Base-by-base conservation (phyloP, 1,140 invertebrate species). In the Nomia melanderi region DNA sequence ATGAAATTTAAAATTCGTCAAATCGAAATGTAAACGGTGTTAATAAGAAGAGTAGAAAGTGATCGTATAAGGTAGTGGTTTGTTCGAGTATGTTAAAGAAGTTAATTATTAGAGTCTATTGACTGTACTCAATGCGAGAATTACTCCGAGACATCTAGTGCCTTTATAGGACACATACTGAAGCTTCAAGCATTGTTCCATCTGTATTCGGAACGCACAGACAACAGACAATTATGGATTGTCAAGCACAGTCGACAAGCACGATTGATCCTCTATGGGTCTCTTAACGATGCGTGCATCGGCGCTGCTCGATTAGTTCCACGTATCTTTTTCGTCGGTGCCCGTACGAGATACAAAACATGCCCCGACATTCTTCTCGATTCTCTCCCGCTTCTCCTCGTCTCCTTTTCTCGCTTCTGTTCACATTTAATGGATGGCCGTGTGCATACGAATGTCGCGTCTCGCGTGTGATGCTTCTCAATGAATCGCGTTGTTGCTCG, bases 301-400 rank as follows among this genome's bases (percentile, higher is more conserved):
- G 74, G 50, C 67, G 57, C 59, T 71, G 79, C 69, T 82, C 74
- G 31, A 65, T 73, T 73, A 27, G 50, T 77, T 66, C 41, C 74
- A 72, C 65, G 36, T 54, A 47, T 63, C 56, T 9, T 63, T 44
- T 50, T 50, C 20, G 27, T 65, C 23, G 20, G 53, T 41, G 50
- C 41, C 14, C 25, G 7, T n/a, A 5, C 60, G 33, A 31, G 29
- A 50, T 9, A n/a, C 17, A 50, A 50, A 50, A 31, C 70, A 11
- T 39, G 59, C 64, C 54, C 39, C 47, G 50, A 50, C n/a, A 7
- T 67, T 74, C 39, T 25, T 23, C 31, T n/a, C 69, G 2, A 39
- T 47, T 60, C 36, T 7, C 12, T 47, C 12, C 39, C 39, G 27
- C 6, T 5, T 39, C 27, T 27, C 7, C 25, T 33, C 33, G 44